Conservation (phyloP, 2,113 vertebrate species). For the Pteropus alecto region DNA sequence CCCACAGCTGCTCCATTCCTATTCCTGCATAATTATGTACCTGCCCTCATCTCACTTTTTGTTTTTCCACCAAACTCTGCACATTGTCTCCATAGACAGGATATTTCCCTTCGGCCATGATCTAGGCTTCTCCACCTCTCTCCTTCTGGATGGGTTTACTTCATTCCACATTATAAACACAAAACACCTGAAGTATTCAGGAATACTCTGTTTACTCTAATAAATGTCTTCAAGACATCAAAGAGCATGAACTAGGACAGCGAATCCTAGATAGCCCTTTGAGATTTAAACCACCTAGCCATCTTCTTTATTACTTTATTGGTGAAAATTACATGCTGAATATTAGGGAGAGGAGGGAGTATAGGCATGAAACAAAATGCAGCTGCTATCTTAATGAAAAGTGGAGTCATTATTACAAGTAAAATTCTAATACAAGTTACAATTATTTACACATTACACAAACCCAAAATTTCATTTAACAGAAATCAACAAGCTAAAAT, state of each 20-base stretch:
- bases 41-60: neutral
- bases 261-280: neutral
- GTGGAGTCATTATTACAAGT: neutral
- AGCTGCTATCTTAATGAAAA: neutral
- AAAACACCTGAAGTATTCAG: neutral
- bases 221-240: neutral
- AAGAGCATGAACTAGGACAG: neutral
- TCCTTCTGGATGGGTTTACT: slow-evolving; percentile 28
- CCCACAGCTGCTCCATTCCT: neutral
- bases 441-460: neutral
- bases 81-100: neutral
- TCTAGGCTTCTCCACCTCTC: neutral
- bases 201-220: neutral
- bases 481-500: slow-evolving; percentile 32
- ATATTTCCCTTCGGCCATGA: slow-evolving; percentile 39
- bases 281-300: slow-evolving; percentile 19
- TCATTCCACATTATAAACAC: slow-evolving; percentile 44
- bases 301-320: slow-evolving; percentile 23
- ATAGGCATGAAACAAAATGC: slow-evolving; percentile 18
- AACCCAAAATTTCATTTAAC: neutral
- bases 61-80: neutral
- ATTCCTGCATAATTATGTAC: slow-evolving; percentile 10
- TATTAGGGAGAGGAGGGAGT: neutral
- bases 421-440: neutral
- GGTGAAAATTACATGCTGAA: neutral